These are phyloP conservation scores for Sorex araneus DNA, from an alignment of 2,113 vertebrate species.

Conservation along the genomic window DNA sequence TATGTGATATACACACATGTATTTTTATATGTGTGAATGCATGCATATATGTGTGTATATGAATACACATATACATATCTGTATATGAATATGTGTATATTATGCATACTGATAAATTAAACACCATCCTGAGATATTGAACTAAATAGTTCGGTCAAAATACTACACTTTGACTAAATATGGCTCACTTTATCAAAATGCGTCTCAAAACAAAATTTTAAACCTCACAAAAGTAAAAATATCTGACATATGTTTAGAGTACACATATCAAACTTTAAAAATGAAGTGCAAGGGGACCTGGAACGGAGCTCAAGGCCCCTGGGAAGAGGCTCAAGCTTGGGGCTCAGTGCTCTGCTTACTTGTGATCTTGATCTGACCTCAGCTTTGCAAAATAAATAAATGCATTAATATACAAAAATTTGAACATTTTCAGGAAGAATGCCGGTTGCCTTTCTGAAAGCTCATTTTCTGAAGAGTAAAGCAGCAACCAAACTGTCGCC, in stretches of 20 bases:
- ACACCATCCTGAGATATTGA: background rate
- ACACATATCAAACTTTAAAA: background rate
- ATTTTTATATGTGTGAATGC: too few relatives aligned
- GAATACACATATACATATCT: too few relatives aligned
- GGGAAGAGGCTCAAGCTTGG: too few relatives aligned
- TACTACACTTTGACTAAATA: background rate
- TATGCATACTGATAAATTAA: background rate
- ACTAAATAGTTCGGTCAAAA: background rate
- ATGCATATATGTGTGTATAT: too few relatives aligned
- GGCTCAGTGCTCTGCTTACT: too few relatives aligned
- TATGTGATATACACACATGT: too few relatives aligned
- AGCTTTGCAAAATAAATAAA: too few relatives aligned
- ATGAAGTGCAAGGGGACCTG: background rate
- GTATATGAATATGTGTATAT: too few relatives aligned
- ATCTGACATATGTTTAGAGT: background rate
- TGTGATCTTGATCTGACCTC: too few relatives aligned
- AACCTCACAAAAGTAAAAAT: background rate
- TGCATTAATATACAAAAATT: too few relatives aligned
- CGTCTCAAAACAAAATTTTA: constrained; percentile 14
- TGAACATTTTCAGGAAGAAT: background rate
- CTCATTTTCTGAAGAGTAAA: constrained; percentile 29
- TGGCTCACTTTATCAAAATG: background rate
- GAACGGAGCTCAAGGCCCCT: background rate
- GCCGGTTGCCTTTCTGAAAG: background rate
- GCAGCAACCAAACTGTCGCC: background rate